phyloP scores from a whole-genome alignment of 2,888 invertebrate species.

The Drepana falcataria region DNA sequence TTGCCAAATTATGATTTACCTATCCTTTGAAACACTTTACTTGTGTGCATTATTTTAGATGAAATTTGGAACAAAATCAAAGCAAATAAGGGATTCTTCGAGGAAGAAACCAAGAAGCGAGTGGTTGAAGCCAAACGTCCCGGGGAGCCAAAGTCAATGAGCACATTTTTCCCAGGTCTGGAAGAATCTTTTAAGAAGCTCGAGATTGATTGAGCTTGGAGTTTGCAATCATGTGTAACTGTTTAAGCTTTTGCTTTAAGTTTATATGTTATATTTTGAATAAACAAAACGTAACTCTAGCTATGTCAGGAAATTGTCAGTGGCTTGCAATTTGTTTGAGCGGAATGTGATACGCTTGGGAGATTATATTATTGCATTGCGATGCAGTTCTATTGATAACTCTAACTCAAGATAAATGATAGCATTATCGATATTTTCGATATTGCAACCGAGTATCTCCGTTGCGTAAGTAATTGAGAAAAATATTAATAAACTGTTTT shows the following conservation, averaged over 20 bases:
- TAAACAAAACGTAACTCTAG: neutral
- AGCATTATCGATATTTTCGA: constrained; percentile 16
- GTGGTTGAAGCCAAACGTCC: constrained; percentile 44
- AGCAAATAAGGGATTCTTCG: constrained; percentile 37
- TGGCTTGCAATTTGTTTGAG: too few species aligned
- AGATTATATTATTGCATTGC: too few species aligned
- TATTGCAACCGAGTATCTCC: too few species aligned
- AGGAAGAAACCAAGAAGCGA: constrained; percentile 41
- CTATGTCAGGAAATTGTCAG: neutral
- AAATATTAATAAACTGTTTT: too few species aligned
- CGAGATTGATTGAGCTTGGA: constrained; percentile 36
- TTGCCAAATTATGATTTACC: neutral
- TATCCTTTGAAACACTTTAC: neutral
- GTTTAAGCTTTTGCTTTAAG: too few species aligned
- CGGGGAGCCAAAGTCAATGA: constrained; percentile 36
- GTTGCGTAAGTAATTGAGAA: too few species aligned
- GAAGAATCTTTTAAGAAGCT: constrained; percentile 46
- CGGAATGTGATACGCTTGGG: too few species aligned
- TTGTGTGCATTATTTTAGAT: constrained; percentile 30
- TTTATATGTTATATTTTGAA: too few species aligned
- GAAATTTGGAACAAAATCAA: constrained; percentile 38
- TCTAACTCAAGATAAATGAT: constrained; percentile 15
- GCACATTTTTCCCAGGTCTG: constrained; percentile 40
- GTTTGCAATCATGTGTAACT: neutral
- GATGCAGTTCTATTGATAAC: neutral